A percentile compares a stretch with the other conserved stretches of the same genome.
phyloP scores from a whole-genome alignment of 2,888 invertebrate species.

The Vesta saturnalis region DNA sequence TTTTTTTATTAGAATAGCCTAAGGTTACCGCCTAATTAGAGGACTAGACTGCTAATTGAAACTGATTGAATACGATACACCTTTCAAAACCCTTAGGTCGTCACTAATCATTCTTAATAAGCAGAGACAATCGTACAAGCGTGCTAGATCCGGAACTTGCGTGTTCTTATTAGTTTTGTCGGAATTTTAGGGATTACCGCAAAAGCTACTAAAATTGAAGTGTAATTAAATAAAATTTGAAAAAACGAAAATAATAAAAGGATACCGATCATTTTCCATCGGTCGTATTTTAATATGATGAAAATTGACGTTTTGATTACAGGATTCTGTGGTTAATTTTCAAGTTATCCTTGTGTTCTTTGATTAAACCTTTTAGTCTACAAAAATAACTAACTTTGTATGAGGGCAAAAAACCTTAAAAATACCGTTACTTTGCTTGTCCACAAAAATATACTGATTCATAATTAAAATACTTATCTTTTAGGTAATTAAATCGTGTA shows the following conservation, averaged over 20 bases:
- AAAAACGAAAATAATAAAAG: slow-evolving; percentile 12
- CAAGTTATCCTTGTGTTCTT: neutral
- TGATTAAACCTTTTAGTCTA: neutral
- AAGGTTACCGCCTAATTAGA: slow-evolving; percentile 41
- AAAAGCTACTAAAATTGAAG: slow-evolving; percentile 24
- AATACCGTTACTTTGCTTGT: no score
- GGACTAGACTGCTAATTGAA: slow-evolving; percentile 37
- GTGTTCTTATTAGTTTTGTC: slow-evolving; percentile 40
- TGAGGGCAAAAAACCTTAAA: no score
- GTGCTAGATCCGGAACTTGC: slow-evolving; percentile 40
- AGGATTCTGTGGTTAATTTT: slow-evolving; percentile 19
- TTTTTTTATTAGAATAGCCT: slow-evolving; percentile 27
- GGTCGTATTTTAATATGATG: slow-evolving; percentile 17
- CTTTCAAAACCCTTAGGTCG: slow-evolving; percentile 29
- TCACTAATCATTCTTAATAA: slow-evolving; percentile 45
- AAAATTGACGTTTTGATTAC: slow-evolving; percentile 20
- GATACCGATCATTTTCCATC: slow-evolving; percentile 15
- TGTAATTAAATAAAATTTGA: slow-evolving; percentile 24
- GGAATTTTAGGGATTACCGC: slow-evolving; percentile 30
- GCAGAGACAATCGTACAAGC: slow-evolving; percentile 43
- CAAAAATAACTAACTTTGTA: neutral
- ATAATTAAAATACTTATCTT: no score
- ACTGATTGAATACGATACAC: slow-evolving; percentile 44
- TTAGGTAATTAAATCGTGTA: no score
- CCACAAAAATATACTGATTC: no score